Conservation (phyloP, 2,113 vertebrate genomes). For the Calidris pygmaea region DNA sequence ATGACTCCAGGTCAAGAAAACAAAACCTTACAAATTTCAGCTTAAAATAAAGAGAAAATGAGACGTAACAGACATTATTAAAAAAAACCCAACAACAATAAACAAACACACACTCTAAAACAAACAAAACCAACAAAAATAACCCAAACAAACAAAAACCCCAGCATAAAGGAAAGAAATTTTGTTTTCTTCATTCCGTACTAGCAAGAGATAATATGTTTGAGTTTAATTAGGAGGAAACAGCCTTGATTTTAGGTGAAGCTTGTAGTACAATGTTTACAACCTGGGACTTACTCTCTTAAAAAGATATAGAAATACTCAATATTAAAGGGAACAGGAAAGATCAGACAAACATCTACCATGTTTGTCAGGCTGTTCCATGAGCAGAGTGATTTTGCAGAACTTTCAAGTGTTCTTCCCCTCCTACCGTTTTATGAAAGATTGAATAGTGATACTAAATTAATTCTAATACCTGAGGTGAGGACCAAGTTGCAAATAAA, state of each 20-base stretch:
- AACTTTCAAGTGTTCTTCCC: rapidly evolving
- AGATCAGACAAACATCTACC: neutral
- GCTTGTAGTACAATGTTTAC: neutral
- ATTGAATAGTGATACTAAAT: neutral
- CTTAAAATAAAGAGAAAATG: neutral
- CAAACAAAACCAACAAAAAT: neutral
- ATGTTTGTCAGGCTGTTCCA: rapidly evolving
- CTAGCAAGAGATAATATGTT: neutral
- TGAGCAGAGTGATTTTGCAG: neutral
- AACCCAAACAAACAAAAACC: neutral
- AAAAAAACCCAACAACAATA: neutral
- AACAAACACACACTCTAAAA: neutral
- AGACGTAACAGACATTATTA: neutral
- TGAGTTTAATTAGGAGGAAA: neutral
- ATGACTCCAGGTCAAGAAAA: neutral
- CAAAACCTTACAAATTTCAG: neutral
- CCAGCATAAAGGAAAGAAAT: neutral
- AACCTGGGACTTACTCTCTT: rapidly evolving
- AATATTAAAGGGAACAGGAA: neutral
- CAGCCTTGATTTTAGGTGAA: neutral
- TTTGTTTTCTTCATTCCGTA: neutral
- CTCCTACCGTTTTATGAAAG: neutral
- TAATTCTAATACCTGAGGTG: neutral
- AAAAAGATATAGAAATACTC: neutral
- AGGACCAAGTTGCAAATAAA: neutral